Base-by-base conservation (phyloP, 2,797 vertebrate genomes). In the Spea hammondii region DNA sequence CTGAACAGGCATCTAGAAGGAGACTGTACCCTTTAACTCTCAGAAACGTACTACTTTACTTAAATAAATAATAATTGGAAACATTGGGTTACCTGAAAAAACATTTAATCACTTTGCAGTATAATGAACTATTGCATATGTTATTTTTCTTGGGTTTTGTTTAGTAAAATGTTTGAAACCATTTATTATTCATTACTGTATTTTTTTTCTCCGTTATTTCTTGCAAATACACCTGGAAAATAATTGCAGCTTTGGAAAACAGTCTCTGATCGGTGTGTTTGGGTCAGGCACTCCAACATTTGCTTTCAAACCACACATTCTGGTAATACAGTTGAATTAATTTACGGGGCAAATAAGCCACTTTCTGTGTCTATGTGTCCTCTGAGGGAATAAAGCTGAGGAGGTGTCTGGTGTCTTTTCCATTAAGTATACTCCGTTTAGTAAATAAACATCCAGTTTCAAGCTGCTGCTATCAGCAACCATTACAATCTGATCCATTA, bases 401-500 rank as follows among this genome's bases (percentile, higher is more conserved):
- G 55, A 65, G 70, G 53, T 74, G 70, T 50, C 57, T 64, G 11
- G 64, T 69, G 62, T 51, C 53, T 62, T 50, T 69, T 68, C 74
- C 44, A 77, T 77, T 81, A 81, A 81, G 55, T 73, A 60, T 8
- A 69, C 44, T 4, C 5, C 70, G 13, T 77, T 77, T 81, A 77
- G 68, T 72, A 69, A 64, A 73, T 66, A 77, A 73, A 81, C 54
- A 66, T 51, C 45, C 70, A 8, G 57, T 69, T 77, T 68, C 55
- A 82, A 54, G 70, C 54, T 60, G 11, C 49, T 77, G 55, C 64
- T 70, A 68, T 82, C 82, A 54, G 5, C 74, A 72, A 65, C 55
- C 79, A 32, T 88, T 86, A 78, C 69, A 83, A 64, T 84, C 78
- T 70, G 86, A 76, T 71, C 87, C 85, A 75, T 87, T 88, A 89